Base-by-base conservation (phyloP, 1,140 invertebrate genomes). In the Planococcus citri region DNA sequence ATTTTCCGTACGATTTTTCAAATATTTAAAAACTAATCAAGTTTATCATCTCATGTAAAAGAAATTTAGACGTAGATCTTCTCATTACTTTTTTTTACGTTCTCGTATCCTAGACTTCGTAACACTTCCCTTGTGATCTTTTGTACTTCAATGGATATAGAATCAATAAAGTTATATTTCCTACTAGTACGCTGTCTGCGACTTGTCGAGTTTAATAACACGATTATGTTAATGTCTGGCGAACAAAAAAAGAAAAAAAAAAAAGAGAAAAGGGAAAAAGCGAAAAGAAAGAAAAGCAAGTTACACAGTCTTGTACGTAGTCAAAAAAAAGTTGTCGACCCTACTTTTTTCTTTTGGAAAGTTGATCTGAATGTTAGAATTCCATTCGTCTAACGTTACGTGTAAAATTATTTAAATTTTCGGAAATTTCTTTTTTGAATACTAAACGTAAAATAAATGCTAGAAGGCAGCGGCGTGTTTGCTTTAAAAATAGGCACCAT, bases 171-270 rank as follows among this genome's bases (percentile, higher is more conserved):
- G 41, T 51, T 51, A 51, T 51, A 51, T 20, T 17, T 51, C 41
- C 12, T 17, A 20, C 12, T 51, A n/a, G 6, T 51, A 9, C 60
- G 60, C 24, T 64, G 60, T 64, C 60, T 64, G 60, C 20, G 20
- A 64, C 60, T 64, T 64, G 8, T 12, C 22, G 25, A 33, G 24
- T 57, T 57, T 69, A 69, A 41, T 38, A 69, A 69, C 37, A 41
- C 58, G 60, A 70, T 70, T 70, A 70, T 61, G 51, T 70, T 61
- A 70, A 61, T 29, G 22, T 20, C 22, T 64, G 20, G 41, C 14
- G 14, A 37, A 51, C 3, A 20, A n/a, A 51, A 51, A 51, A 17
- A 51, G 17, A 51, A n/a, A 51, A n/a, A 20, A 17, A 51, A n/a
- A 14, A 17, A 51, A 3, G 17, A 20, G 17, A 20, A 20, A 14